Evolutionary conservation across 2,797 vertebrate species (phyloP).

Genomic region (Diplodus puntazzo): DNA sequence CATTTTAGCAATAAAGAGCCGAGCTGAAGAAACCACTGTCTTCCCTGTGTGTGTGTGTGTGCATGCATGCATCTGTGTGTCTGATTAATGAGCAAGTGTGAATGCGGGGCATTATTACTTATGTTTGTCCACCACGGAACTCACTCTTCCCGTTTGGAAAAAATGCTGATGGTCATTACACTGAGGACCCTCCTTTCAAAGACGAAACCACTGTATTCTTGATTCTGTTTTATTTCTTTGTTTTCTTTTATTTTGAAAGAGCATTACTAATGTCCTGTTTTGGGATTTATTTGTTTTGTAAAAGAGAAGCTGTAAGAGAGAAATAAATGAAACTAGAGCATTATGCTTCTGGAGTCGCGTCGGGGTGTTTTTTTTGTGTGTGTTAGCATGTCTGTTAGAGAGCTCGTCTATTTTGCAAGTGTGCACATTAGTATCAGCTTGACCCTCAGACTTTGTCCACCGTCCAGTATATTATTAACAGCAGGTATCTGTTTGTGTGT

Average conservation of each 20-base stretch:
- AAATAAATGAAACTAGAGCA: constrained; percentile 83
- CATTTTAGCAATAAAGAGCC: constrained; percentile 86
- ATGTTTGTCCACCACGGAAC: constrained; percentile 53
- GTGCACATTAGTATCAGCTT: constrained; percentile 36
- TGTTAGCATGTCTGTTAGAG: constrained; percentile 4
- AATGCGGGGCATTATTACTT: constrained; percentile 53
- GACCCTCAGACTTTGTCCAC: constrained; percentile 83
- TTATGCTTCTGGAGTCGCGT: constrained; percentile 30
- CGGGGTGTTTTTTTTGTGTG: background rate
- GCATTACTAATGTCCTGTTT: constrained; percentile 83
- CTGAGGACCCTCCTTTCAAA: constrained; percentile 74
- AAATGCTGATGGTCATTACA: constrained; percentile 61
- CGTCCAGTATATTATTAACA: constrained; percentile 82
- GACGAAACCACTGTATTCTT: constrained; percentile 72
- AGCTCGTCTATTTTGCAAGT: constrained; percentile 4
- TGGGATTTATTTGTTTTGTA: constrained; percentile 82
- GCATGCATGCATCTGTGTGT: constrained; percentile 31
- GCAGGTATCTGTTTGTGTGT: background rate
- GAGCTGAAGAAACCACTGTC: constrained; percentile 74
- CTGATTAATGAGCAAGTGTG: constrained; percentile 39
- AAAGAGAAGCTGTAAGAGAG: constrained; percentile 79
- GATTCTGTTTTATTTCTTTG: constrained; percentile 54
- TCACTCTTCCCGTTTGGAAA: constrained; percentile 49
- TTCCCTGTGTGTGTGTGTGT: constrained; percentile 60
- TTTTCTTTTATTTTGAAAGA: constrained; percentile 75